Percentiles rank a stretch among this genome's conserved stretches.
Evolutionary conservation across 2,888 invertebrate species (phyloP).

Genomic region (Elegia similella): DNA sequence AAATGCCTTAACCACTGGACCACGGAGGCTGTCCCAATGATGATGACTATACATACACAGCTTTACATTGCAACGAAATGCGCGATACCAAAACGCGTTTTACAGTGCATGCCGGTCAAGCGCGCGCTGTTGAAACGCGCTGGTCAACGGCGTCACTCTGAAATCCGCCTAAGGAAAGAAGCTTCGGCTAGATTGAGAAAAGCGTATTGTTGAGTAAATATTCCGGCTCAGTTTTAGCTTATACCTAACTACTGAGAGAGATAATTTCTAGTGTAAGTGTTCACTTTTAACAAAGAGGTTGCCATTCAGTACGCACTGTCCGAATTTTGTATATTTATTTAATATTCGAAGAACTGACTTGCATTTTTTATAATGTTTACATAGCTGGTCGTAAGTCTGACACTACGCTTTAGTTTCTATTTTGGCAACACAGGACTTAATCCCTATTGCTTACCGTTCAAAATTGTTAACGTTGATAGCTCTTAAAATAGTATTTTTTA

Average conservation of each 20-base stretch:
- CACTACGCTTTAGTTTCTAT: constrained; percentile 48
- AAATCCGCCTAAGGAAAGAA: no score
- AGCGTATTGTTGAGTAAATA: constrained; percentile 36
- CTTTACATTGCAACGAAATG: no score
- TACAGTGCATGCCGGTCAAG: no score
- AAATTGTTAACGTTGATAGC: constrained; percentile 75
- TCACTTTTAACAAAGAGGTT: constrained; percentile 53
- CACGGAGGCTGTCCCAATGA: no score
- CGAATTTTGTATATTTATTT: constrained; percentile 32
- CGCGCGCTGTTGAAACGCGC: no score
- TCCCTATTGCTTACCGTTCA: constrained; percentile 73
- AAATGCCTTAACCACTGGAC: no score
- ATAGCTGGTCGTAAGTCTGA: constrained; percentile 44
- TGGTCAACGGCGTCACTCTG: no score
- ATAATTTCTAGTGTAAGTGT: constrained; percentile 67
- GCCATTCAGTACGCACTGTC: constrained; percentile 40
- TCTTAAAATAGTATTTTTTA: constrained; percentile 60
- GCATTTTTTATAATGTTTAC: constrained; percentile 63
- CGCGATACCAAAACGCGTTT: no score
- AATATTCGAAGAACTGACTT: constrained; percentile 53
- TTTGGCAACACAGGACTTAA: constrained; percentile 63
- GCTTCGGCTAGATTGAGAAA: background rate
- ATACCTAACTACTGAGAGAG: constrained; percentile 69
- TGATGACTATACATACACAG: no score
- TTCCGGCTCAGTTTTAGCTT: constrained; percentile 51